Percentiles rank a stretch among this genome's conserved stretches.
These are phyloP conservation scores for Geopemphigus sp. DNA, from an alignment of 1,140 invertebrate species.

Conservation along the genomic window DNA sequence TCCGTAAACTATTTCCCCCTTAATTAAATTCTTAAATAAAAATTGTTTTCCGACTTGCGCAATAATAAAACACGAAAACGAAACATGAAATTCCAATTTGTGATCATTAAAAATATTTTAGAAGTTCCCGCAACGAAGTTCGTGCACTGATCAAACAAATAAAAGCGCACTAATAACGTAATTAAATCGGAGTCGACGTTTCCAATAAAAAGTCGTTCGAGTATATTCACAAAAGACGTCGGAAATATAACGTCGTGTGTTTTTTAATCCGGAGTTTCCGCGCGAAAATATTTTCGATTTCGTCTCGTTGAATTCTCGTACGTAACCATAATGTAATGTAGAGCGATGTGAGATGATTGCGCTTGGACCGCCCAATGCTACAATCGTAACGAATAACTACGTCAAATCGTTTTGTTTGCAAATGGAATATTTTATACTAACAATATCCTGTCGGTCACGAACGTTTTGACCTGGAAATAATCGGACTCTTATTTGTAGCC, in stretches of 20 bases:
- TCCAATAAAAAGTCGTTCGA: background rate
- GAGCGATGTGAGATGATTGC: too few species aligned
- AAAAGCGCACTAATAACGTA: conserved; percentile 24
- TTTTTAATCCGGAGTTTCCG: background rate
- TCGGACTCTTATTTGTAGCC: too few species aligned
- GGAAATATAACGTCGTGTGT: background rate
- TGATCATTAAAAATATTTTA: conserved; percentile 29
- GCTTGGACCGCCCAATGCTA: too few species aligned
- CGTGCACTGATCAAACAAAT: background rate
- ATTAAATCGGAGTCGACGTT: background rate
- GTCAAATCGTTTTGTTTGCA: too few species aligned
- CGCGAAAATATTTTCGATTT: too few species aligned
- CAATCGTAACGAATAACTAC: too few species aligned
- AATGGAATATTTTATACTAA: too few species aligned
- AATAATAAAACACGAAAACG: background rate
- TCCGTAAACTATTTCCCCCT: conserved; percentile 31
- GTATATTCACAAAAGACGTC: background rate
- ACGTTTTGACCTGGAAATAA: too few species aligned
- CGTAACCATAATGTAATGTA: too few species aligned
- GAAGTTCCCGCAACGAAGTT: background rate
- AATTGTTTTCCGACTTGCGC: conserved; percentile 18
- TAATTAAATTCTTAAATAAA: conserved; percentile 34
- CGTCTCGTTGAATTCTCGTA: too few species aligned
- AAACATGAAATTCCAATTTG: conserved; percentile 19
- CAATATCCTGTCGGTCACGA: too few species aligned